Evolutionary conservation across 1,140 invertebrate species (phyloP).

Genomic region (Drosophila elegans): DNA sequence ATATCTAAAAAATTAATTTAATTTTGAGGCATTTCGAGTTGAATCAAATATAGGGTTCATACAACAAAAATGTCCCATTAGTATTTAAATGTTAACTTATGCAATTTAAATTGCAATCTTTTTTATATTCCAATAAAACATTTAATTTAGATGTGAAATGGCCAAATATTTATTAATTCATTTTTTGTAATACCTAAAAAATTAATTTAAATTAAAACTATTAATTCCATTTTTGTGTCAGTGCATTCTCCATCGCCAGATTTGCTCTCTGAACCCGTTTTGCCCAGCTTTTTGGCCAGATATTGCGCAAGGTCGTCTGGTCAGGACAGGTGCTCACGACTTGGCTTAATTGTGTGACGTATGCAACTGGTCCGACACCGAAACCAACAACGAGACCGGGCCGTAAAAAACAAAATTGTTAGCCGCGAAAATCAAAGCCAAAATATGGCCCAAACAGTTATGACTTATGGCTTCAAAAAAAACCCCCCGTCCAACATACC

Average conservation of each 20-base stretch:
- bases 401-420: conserved; percentile 25
- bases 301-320: conserved; percentile 81
- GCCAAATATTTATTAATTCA: no score
- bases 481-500: not conserved
- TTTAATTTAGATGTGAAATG: no score
- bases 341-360: conserved; percentile 70
- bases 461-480: conserved; percentile 43
- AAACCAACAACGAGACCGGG: not conserved
- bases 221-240: no score
- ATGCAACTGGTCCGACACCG: conserved; percentile 30
- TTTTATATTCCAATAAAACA: no score
- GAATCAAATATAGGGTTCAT: no score
- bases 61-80: no score
- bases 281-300: conserved; percentile 51
- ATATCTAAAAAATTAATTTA: no score
- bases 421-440: conserved; percentile 49
- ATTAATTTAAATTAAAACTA: no score
- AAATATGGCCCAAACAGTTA: conserved; percentile 63
- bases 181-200: no score
- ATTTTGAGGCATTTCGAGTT: no score
- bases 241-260: not conserved
- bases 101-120: no score
- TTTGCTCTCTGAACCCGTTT: conserved; percentile 50
- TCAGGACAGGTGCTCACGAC: conserved; percentile 71
- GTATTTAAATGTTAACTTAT: no score